These are phyloP conservation scores for Nautilus pompilius DNA, from an alignment of 1,140 invertebrate species.

Conservation along the genomic window DNA sequence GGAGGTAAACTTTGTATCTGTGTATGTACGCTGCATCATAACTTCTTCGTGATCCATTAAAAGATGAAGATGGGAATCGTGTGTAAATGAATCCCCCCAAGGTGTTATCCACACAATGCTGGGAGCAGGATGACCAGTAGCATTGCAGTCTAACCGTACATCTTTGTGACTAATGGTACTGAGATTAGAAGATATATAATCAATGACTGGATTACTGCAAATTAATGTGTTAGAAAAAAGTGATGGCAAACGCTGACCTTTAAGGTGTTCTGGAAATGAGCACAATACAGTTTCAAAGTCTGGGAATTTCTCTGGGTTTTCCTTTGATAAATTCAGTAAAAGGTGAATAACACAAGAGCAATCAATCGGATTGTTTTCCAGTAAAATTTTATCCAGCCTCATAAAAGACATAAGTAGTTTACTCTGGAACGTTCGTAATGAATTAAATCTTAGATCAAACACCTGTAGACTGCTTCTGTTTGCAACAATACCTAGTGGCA, in stretches of 20 bases:
- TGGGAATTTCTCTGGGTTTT: constrained; percentile 5
- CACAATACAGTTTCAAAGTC: constrained; percentile 19
- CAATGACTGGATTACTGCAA: constrained; percentile 24
- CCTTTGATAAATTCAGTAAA: constrained; percentile 7
- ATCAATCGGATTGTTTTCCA: constrained; percentile 39
- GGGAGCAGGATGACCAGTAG: constrained; percentile 20
- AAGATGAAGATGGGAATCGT: constrained; percentile 4
- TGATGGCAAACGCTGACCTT: constrained; percentile 14
- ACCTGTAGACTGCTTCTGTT: constrained; percentile 10
- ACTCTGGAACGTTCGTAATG: constrained; percentile 15
- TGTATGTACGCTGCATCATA: constrained; percentile 11
- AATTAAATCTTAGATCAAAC: constrained; percentile 21
- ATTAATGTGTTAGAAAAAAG: constrained; percentile 12
- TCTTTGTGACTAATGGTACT: constrained; percentile 10
- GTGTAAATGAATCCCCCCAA: constrained; percentile 29
- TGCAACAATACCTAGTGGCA: constrained; percentile 13
- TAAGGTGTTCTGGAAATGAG: constrained; percentile 12
- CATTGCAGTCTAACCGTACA: constrained; percentile 24
- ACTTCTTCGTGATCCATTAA: constrained; percentile 9
- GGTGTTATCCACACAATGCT: constrained; percentile 41
- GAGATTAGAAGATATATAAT: constrained; percentile 5
- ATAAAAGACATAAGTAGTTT: constrained; percentile 8
- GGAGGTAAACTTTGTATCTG: constrained; percentile 9
- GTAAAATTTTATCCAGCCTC: constrained; percentile 15
- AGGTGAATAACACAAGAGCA: constrained; percentile 36